A percentile compares a stretch with the other conserved stretches of the same genome.
These are phyloP conservation scores for Tilapia sparmanii DNA, from an alignment of 2,113 vertebrate genomes.

Conservation along the genomic window DNA sequence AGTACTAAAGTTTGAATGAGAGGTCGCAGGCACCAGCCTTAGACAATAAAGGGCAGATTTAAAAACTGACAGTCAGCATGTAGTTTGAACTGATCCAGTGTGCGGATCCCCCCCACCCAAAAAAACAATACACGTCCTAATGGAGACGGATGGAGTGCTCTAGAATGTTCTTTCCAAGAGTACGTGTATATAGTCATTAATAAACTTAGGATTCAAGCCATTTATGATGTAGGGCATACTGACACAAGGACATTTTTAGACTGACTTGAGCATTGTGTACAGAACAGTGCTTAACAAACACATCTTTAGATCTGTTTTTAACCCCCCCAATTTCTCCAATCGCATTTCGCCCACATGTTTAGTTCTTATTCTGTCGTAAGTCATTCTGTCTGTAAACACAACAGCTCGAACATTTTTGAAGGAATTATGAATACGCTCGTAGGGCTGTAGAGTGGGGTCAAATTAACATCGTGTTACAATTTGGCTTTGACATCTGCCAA, in stretches of 20 bases:
- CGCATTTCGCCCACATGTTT: not conserved
- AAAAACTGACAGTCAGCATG: not conserved
- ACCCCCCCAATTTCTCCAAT: not conserved
- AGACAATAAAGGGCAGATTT: not conserved
- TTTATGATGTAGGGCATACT: not conserved
- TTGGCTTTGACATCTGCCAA: not conserved
- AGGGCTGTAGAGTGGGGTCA: not conserved
- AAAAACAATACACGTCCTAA: not conserved
- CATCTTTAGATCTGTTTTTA: not conserved
- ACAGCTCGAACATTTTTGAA: not conserved
- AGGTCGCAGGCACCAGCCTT: not conserved
- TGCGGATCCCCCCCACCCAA: accelerated
- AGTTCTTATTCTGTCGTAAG: not conserved
- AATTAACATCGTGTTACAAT: not conserved
- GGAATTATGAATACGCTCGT: accelerated
- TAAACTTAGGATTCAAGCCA: not conserved
- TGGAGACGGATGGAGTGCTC: not conserved
- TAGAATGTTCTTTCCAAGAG: not conserved
- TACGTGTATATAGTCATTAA: not conserved
- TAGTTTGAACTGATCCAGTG: not conserved
- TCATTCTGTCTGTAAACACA: not conserved
- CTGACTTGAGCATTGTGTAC: not conserved
- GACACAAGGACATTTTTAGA: not conserved
- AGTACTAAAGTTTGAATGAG: not conserved
- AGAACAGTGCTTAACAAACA: not conserved